Evolutionary conservation across 2,113 vertebrate species (phyloP), one percentile per base, ranked within the genome.

Genomic region (Anhinga anhinga): DNA sequence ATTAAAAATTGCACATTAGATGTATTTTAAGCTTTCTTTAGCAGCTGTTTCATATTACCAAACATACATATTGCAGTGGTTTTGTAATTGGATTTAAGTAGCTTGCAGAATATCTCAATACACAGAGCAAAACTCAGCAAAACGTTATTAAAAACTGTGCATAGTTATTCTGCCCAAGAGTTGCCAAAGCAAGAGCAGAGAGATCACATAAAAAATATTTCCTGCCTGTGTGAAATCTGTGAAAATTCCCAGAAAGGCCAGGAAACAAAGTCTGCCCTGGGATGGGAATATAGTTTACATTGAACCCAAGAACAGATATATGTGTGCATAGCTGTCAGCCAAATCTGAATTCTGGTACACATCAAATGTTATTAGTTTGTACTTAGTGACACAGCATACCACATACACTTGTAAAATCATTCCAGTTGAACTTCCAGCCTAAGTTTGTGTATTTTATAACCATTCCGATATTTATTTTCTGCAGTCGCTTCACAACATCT

Each of bases 21-120:
- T 76, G 23, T 65, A 81, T 84, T 88, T 95, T 84, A 79, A 90
- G 59, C 52, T 91, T 72, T 91, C 91, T 85, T 94, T 76, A 89
- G 84, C 91, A 95, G 93, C 93, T 95, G 84, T 87, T 97, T 93
- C 49, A 14, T 87, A 95, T 93, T 97, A 85, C 19, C 66, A 91
- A 95, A 80, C 58, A 73, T 59, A 66, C 86, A 94, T 78, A 70
- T 83, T 85, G 86, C 53, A 72, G 73, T 85, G 42, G 49, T 73
- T 95, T 95, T 91, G 44, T 94, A 89, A 82, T 34, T 95, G 70
- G 58, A 82, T 92, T 95, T 89, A 85, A 89, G 93, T 55, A 93
- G 78, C 70, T 92, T 72, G 70, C 81, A 82, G 88, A 42, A 21
- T 92, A 93, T 91, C 83, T 95, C 72, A 79, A 85, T 65, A 49